Percentiles rank a stretch among this genome's conserved stretches.
phyloP scores from a whole-genome alignment of 2,888 invertebrate species.

The Epicampocera succincta region DNA sequence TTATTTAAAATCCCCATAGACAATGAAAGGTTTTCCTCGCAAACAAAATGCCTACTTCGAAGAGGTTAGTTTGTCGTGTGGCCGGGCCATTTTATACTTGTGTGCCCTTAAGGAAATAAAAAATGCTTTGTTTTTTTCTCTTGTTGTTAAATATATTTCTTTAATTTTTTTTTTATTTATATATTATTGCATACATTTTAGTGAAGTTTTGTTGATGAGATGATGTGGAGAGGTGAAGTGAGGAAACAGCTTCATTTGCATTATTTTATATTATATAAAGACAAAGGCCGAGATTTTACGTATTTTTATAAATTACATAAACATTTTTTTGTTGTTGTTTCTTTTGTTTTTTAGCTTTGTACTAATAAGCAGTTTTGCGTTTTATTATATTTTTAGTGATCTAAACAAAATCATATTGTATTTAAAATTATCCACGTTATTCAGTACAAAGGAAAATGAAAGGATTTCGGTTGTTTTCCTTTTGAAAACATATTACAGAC shows the following conservation, averaged over 20 bases:
- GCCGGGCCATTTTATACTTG: too few species aligned
- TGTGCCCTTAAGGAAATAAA: conserved; percentile 15
- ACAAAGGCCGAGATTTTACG: conserved; percentile 70
- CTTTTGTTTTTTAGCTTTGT: conserved; percentile 55
- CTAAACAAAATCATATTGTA: conserved; percentile 40
- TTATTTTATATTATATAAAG: conserved; percentile 48
- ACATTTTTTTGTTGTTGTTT: conserved; percentile 24
- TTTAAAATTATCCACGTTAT: not conserved
- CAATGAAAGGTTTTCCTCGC: too few species aligned
- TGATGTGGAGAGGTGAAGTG: conserved; percentile 4
- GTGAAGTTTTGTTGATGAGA: conserved; percentile 40
- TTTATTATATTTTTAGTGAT: conserved; percentile 22
- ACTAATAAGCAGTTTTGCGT: conserved; percentile 65
- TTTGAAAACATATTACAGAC: conserved; percentile 34
- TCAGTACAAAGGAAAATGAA: conserved; percentile 19
- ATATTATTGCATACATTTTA: conserved; percentile 46
- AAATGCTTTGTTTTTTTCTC: conserved; percentile 51
- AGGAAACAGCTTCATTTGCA: conserved; percentile 44
- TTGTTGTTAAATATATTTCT: conserved; percentile 67
- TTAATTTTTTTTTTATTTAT: conserved; percentile 65
- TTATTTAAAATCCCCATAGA: too few species aligned
- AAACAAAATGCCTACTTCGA: too few species aligned
- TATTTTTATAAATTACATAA: conserved; percentile 46
- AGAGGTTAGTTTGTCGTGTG: too few species aligned
- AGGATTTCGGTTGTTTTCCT: not conserved